phyloP scores from a whole-genome alignment of 2,797 vertebrate genomes.

The Cottoperca gobio region DNA sequence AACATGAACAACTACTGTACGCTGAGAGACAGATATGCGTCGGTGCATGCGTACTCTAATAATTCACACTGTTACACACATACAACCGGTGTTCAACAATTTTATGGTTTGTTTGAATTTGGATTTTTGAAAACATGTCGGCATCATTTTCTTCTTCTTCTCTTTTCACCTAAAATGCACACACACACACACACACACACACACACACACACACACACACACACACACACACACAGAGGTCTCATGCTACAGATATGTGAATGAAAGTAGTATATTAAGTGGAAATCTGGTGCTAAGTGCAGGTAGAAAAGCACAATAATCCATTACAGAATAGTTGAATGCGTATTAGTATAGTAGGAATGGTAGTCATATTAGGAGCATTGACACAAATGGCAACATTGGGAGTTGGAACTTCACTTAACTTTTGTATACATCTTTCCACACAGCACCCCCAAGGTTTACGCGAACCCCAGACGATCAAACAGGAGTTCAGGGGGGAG shows the following conservation, averaged over 20 bases:
- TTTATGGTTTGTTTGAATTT: neutral
- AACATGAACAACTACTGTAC: slow-evolving; percentile 4
- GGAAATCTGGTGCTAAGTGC: slow-evolving; percentile 7
- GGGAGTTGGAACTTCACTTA: neutral
- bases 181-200: neutral
- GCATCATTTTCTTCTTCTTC: neutral
- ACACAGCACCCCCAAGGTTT: slow-evolving; percentile 93
- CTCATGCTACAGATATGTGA: slow-evolving; percentile 28
- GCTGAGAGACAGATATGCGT: slow-evolving; percentile 18
- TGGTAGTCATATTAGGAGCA: slow-evolving; percentile 2
- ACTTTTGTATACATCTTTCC: slow-evolving; percentile 40
- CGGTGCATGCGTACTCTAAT: slow-evolving; percentile 10
- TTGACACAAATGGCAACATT: neutral
- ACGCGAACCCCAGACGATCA: slow-evolving; percentile 95
- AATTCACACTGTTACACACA: slow-evolving; percentile 11
- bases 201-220: neutral
- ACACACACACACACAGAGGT: slow-evolving; percentile 16
- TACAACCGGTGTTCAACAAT: slow-evolving; percentile 3
- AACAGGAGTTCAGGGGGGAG: slow-evolving; percentile 96
- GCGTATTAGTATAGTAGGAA: neutral
- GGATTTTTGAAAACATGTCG: slow-evolving; percentile 5
- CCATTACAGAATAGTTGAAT: slow-evolving; percentile 10
- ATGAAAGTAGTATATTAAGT: neutral
- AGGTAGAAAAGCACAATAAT: slow-evolving; percentile 23
- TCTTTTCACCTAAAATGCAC: slow-evolving; percentile 10